These are phyloP conservation scores for Galeruca laticollis DNA, from an alignment of 2,888 invertebrate species.

Conservation along the genomic window DNA sequence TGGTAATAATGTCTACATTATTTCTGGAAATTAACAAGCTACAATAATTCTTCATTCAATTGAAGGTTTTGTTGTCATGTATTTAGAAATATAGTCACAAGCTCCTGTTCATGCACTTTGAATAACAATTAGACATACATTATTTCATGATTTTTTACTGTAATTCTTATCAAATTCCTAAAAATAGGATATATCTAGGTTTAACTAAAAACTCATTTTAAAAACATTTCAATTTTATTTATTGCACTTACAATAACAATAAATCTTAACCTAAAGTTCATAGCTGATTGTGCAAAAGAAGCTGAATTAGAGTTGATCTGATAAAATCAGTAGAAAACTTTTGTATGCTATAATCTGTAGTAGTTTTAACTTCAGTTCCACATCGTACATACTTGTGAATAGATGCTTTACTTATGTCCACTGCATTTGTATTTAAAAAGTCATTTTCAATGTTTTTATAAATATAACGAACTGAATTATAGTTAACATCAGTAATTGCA, in stretches of 20 bases:
- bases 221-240: background rate
- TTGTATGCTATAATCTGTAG: constrained; percentile 58
- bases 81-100: too few relatives aligned
- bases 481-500: constrained; percentile 55
- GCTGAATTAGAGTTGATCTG: constrained; percentile 61
- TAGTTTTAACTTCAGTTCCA: constrained; percentile 53
- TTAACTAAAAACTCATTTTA: background rate
- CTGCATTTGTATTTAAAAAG: constrained; percentile 51
- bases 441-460: constrained; percentile 54
- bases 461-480: constrained; percentile 56
- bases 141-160: too few relatives aligned
- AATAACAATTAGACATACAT: too few relatives aligned
- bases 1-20: too few relatives aligned
- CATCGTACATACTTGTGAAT: constrained; percentile 63
- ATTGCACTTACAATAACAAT: background rate
- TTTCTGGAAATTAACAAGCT: too few relatives aligned
- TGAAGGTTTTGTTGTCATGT: too few relatives aligned
- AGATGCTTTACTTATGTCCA: constrained; percentile 56
- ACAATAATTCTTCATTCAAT: too few relatives aligned
- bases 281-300: constrained; percentile 57
- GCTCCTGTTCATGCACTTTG: too few relatives aligned
- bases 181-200: too few relatives aligned
- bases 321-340: constrained; percentile 62
- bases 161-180: too few relatives aligned
- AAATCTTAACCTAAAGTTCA: constrained; percentile 27